phyloP scores from a whole-genome alignment of 2,888 invertebrate species.

The Hedychridium roseum region DNA sequence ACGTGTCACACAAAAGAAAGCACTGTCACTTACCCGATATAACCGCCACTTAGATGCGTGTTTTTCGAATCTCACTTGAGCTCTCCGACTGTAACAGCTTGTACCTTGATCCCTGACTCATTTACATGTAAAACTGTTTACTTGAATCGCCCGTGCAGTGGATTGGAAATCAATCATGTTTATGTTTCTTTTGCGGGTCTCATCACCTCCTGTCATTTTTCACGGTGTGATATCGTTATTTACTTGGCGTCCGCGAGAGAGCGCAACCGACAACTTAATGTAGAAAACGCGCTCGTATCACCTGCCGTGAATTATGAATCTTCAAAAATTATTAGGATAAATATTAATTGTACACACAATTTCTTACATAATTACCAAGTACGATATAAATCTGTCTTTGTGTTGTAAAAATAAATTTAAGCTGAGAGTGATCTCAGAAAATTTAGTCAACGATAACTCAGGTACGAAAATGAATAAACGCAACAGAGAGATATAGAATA shows the following conservation, averaged over 20 bases:
- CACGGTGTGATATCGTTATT: constrained; percentile 4
- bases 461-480: too few relatives aligned
- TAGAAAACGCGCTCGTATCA: too few relatives aligned
- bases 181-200: constrained; percentile 18
- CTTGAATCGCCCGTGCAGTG: constrained; percentile 5
- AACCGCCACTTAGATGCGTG: too few relatives aligned
- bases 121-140: constrained; percentile 30
- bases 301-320: neutral
- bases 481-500: too few relatives aligned
- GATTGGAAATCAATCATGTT: too few relatives aligned
- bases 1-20: constrained; percentile 5
- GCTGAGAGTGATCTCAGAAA: too few relatives aligned
- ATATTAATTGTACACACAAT: too few relatives aligned
- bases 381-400: too few relatives aligned
- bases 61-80: neutral
- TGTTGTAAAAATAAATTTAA: too few relatives aligned
- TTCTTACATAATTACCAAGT: too few relatives aligned
- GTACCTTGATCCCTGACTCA: constrained; percentile 47
- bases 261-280: too few relatives aligned
- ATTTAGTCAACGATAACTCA: too few relatives aligned
- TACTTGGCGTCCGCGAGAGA: neutral
- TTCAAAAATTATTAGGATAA: neutral
- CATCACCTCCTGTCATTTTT: constrained; percentile 19
- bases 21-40: neutral
- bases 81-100: neutral